Conservation (phyloP, 2,113 vertebrate genomes). For the Rhabdomys dilectus region DNA sequence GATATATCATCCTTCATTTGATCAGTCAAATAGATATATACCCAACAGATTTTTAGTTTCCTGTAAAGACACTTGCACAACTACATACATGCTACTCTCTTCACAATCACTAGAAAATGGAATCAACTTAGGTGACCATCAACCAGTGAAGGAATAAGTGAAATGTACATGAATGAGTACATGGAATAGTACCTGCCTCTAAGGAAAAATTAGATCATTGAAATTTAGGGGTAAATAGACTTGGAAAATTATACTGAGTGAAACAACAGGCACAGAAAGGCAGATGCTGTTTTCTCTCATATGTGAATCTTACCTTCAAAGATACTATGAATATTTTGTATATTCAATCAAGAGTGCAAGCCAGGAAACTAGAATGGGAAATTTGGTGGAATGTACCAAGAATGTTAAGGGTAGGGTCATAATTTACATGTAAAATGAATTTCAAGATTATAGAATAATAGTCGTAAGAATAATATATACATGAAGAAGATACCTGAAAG, state of each 20-base stretch:
- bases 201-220: background rate
- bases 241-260: background rate
- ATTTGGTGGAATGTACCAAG: background rate
- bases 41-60: background rate
- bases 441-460: background rate
- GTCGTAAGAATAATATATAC: background rate
- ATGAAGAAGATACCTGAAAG: background rate
- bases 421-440: background rate
- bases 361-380: background rate
- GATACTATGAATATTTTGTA: background rate
- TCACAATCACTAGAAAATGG: background rate
- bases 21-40: background rate
- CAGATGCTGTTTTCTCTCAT: background rate
- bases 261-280: background rate
- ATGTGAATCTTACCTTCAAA: background rate
- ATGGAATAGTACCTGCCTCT: background rate
- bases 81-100: background rate
- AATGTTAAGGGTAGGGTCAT: background rate
- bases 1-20: no score
- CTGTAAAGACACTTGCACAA: background rate
- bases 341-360: background rate
- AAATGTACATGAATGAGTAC: no score
- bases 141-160: background rate
- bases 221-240: background rate
- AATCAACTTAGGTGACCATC: background rate